Evolutionary conservation across 2,797 vertebrate species (phyloP).

Genomic region (Tenualosa thibaudeaui): DNA sequence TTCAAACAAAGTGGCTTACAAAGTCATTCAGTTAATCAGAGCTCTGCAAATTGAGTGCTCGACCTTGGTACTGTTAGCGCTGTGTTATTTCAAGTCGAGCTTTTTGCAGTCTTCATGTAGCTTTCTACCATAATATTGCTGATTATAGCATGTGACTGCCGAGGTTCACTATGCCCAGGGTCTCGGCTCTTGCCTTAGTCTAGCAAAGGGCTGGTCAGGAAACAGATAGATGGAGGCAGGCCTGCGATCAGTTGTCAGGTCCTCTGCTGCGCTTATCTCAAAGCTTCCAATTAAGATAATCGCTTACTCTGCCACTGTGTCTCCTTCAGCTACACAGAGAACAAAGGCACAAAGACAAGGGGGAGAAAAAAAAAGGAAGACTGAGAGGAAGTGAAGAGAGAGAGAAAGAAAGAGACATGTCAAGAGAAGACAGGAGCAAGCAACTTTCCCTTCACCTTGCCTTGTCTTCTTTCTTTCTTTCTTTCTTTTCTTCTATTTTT

Average conservation of each 20-base stretch:
- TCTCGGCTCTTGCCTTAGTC: background rate
- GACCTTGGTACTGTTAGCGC: background rate
- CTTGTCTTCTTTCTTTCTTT: too few species aligned
- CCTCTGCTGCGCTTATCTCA: slow-evolving; percentile 30
- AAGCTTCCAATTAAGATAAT: slow-evolving; percentile 37
- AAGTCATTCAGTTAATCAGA: slow-evolving; percentile 7
- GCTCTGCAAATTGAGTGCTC: background rate
- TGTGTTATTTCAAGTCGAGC: background rate
- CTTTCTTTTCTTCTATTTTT: too few species aligned
- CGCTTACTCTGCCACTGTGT: slow-evolving; percentile 25
- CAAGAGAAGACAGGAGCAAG: background rate
- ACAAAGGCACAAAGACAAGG: background rate
- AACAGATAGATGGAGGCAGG: background rate
- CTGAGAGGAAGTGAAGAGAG: background rate
- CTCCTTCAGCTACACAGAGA: slow-evolving; percentile 10
- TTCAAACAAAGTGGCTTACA: background rate
- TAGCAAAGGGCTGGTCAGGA: background rate
- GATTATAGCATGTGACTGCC: background rate
- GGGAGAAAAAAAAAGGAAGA: background rate
- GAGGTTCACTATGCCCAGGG: background rate
- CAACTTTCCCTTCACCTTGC: background rate
- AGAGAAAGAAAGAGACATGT: background rate
- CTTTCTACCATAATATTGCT: background rate
- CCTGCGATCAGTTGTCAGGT: slow-evolving; percentile 31
- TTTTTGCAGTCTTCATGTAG: background rate